Evolutionary conservation across 30 jellyfish, hydroid and myxozoan species (phyloP), one percentile per base, ranked within the genome.

Genomic region (Cassiopea andromeda): DNA sequence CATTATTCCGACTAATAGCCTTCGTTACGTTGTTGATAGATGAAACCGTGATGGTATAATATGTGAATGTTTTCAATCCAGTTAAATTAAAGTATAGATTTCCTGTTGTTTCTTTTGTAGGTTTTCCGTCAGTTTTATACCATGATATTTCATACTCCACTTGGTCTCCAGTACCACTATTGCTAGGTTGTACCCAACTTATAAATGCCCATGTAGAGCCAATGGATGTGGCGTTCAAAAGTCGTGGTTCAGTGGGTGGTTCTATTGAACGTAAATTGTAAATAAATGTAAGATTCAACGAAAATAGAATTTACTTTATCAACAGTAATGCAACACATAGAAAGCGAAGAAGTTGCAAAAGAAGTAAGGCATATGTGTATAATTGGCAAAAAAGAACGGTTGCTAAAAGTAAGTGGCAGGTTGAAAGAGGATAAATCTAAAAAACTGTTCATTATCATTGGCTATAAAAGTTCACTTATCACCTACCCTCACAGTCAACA

Each of bases 11-110:
- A 14, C 92, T 97, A 89, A 93, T 90, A 14, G 90, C 88, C 6
- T 19, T 74, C n/a, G 98, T 94, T 80, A 89, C 97, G 44, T 94
- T 86, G 66, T 94, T 94, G 27, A 48, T 72, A 13, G 92, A 48
- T 49, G 60, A 69, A 17, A 94, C 67, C 1, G 82, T 75, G n/a
- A 94, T 67, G 4, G 71, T 75, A 85, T 94, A 85, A 46, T 1
- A 17, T 19, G 92, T 16, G 59, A 60, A 84, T 1, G 96, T 88
- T 7, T 78, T 88, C 89, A 89, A 78, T 14, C 75, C 89, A 44
- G 80, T 74, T 46, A 90, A 57, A 48, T 64, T 60, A 57, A 10
- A 44, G 9, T 27, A 47, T 16, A 77, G 77, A 1, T 78, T 80
- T 48, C 19, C 17, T 44, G 97, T 88, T 16, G 7, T 49, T 19